Evolutionary conservation across 2,113 vertebrate species (phyloP).

Genomic region (Trichomycterus rosablanca): DNA sequence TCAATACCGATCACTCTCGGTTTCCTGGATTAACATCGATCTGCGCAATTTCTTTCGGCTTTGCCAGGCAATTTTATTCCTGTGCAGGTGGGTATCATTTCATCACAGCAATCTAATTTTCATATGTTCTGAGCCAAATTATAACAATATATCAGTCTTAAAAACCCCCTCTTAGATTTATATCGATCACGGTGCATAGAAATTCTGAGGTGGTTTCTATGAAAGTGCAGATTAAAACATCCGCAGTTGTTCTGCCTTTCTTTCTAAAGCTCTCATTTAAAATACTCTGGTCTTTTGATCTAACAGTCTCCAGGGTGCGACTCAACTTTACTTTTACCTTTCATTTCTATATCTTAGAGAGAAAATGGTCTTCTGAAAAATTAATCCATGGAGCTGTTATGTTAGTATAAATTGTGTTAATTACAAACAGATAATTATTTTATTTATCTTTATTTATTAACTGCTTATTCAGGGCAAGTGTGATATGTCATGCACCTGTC

Average conservation of each 20-base stretch:
- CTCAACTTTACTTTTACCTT: not conserved
- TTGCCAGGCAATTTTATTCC: constrained; percentile 14
- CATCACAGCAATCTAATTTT: not conserved
- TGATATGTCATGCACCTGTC: too few relatives aligned
- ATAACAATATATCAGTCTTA: constrained; percentile 24
- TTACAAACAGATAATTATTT: not conserved
- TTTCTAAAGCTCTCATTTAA: constrained; percentile 12
- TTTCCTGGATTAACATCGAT: constrained; percentile 15
- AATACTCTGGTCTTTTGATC: not conserved
- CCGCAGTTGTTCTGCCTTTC: too few relatives aligned
- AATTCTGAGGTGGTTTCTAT: constrained; percentile 5
- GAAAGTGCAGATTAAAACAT: too few relatives aligned
- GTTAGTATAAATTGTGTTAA: not conserved
- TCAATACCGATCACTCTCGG: constrained; percentile 7
- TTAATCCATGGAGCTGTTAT: not conserved
- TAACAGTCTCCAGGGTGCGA: not conserved
- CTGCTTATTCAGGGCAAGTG: too few relatives aligned
- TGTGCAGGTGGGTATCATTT: not conserved
- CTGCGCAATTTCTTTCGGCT: constrained; percentile 24
- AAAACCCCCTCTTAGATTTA: constrained; percentile 4
- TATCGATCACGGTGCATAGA: too few relatives aligned
- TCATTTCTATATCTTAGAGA: not conserved
- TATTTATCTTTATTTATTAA: too few relatives aligned
- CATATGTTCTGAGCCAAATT: constrained; percentile 11
- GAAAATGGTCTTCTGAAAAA: not conserved